These are phyloP conservation scores for Paraescarpia echinospica DNA, from an alignment of 1,140 invertebrate species.

Conservation along the genomic window DNA sequence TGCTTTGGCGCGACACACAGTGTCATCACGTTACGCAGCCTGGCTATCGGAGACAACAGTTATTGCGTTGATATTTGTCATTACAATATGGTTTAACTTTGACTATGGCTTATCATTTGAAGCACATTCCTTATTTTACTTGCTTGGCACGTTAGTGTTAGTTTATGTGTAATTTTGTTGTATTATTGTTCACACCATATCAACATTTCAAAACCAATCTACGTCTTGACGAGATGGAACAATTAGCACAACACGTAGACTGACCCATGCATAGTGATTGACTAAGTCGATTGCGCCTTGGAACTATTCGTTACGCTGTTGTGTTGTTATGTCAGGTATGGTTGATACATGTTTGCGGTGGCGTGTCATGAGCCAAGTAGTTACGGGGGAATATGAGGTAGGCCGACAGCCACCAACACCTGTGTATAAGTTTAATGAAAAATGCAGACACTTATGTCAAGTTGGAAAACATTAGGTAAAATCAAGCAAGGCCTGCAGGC, in stretches of 20 bases:
- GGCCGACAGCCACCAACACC: background rate
- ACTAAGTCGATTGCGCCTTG: background rate
- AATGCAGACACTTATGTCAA: background rate
- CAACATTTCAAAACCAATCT: background rate
- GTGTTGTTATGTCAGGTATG: background rate
- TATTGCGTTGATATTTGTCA: background rate
- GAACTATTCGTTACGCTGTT: background rate
- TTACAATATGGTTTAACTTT: background rate
- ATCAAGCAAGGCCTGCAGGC: background rate
- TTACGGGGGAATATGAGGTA: background rate
- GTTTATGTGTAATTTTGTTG: background rate
- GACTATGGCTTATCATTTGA: background rate
- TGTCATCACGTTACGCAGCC: too few species aligned
- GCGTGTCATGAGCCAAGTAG: background rate
- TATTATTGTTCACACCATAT: background rate
- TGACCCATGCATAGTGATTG: background rate
- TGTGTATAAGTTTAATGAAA: too few species aligned
- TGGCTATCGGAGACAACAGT: background rate
- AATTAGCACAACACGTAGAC: background rate
- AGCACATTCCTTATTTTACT: background rate
- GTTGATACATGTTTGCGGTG: background rate
- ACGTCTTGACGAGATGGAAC: background rate
- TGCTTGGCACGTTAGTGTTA: background rate
- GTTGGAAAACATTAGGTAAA: background rate
- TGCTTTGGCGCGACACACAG: too few species aligned